Percentiles rank a stretch among this genome's conserved stretches.
phyloP scores from a whole-genome alignment of 2,797 vertebrate species.

The Xenentodon cancila region DNA sequence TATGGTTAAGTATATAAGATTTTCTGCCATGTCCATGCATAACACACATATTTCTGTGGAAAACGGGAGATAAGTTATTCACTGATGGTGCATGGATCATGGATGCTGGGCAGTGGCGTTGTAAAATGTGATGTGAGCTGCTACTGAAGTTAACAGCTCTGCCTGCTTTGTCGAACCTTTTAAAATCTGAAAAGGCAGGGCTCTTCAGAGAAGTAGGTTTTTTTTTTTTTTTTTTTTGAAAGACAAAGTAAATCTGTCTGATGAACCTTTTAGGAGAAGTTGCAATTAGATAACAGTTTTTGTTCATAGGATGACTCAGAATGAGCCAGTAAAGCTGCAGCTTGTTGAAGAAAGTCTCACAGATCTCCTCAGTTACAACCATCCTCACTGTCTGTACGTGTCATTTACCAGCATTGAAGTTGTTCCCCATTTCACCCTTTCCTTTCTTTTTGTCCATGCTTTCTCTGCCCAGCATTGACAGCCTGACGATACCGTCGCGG shows the following conservation, averaged over 20 bases:
- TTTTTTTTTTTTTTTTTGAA: neutral
- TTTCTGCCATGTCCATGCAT: neutral
- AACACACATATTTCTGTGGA: neutral
- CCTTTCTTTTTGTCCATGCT: neutral
- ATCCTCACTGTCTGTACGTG: no score
- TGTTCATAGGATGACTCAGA: conserved; percentile 8
- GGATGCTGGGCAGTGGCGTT: neutral
- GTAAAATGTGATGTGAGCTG: conserved; percentile 10
- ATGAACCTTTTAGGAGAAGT: no score
- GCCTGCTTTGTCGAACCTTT: conserved; percentile 6
- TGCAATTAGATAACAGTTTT: conserved; percentile 1
- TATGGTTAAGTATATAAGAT: neutral
- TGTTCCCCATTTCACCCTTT: neutral
- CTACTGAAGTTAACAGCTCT: conserved; percentile 19
- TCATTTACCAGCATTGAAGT: neutral
- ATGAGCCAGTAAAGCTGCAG: neutral
- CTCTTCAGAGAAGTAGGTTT: conserved; percentile 12
- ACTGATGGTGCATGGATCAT: neutral
- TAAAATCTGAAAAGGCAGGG: conserved; percentile 10
- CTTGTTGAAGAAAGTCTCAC: conserved; percentile 11
- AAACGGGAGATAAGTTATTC: neutral
- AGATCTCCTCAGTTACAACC: no score
- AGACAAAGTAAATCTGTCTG: no score
- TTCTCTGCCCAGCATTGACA: conserved; percentile 84
- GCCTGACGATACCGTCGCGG: conserved; percentile 87